Percentiles rank a stretch among this genome's conserved stretches.
Evolutionary conservation across 1,140 invertebrate genomes (phyloP).

Genomic region (Bombus confusus): DNA sequence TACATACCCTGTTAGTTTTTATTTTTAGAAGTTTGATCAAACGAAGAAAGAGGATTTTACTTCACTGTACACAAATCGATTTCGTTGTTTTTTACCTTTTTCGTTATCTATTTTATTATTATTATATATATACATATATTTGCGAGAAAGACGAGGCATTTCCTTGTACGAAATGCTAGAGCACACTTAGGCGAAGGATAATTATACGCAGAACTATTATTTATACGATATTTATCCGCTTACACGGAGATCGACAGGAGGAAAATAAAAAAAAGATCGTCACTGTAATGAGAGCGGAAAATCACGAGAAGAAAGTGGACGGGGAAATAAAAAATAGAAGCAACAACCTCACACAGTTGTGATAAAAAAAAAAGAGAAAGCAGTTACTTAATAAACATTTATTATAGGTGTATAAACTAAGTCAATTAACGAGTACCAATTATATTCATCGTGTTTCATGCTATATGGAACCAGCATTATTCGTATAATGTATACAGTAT

Average conservation of each 20-base stretch:
- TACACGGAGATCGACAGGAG: constrained; percentile 3
- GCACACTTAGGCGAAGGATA: not conserved
- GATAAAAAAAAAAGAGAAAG: constrained; percentile 22
- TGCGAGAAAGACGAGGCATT: not conserved
- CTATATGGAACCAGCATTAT: constrained; percentile 22
- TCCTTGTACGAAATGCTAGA: not conserved
- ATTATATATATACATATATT: constrained; percentile 2
- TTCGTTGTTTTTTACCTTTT: not conserved
- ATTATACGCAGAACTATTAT: constrained; percentile 7
- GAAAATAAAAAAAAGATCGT: not conserved
- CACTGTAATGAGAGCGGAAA: not conserved
- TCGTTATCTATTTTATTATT: constrained; percentile 25
- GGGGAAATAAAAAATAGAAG: not conserved
- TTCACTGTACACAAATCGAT: not conserved
- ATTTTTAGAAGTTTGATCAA: not conserved
- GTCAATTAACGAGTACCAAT: constrained; percentile 68
- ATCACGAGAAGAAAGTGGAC: not conserved
- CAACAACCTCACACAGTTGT: constrained; percentile 29
- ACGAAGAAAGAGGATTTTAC: not conserved
- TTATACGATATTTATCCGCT: constrained; percentile 42
- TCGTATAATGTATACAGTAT: constrained; percentile 48
- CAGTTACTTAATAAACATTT: constrained; percentile 32
- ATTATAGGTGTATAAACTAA: constrained; percentile 70
- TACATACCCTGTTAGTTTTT: not conserved
- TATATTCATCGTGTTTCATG: constrained; percentile 43